Evolutionary conservation across 1,140 invertebrate species (phyloP).

Genomic region (Drosophila oshimai): DNA sequence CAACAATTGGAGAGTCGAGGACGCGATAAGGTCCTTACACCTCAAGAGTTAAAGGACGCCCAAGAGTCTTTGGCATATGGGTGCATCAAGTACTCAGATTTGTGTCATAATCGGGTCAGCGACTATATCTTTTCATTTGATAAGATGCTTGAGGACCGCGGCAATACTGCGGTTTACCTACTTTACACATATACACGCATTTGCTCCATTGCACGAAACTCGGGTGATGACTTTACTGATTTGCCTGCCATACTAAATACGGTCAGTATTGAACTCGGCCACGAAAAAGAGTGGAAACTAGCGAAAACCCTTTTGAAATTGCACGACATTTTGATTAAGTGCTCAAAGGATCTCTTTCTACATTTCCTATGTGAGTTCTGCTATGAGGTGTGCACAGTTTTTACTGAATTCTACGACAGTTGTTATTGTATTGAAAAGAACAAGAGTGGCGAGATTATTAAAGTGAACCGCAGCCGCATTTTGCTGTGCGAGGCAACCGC

Average conservation of each 20-base stretch:
- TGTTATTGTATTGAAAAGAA: conserved; percentile 99
- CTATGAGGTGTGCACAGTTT: conserved; percentile 96
- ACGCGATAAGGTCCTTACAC: conserved; percentile 91
- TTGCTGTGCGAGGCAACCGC: conserved; percentile 97
- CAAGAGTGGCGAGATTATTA: conserved; percentile 88
- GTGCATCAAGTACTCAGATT: conserved; percentile 99
- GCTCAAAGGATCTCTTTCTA: conserved; percentile 92
- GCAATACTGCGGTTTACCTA: conserved; percentile 99
- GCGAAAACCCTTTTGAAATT: conserved; percentile 94
- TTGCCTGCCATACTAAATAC: conserved; percentile 84
- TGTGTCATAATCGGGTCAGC: conserved; percentile 95
- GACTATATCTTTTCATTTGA: conserved; percentile 99
- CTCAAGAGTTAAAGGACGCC: conserved; percentile 92
- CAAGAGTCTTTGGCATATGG: conserved; percentile 97
- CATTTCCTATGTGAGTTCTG: conserved; percentile 97
- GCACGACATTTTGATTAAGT: conserved; percentile 93
- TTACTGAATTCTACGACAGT: conserved; percentile 98
- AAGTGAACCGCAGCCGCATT: conserved; percentile 93
- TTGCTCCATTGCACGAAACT: conserved; percentile 93
- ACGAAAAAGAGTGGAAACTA: conserved; percentile 97
- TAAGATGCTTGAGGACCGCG: conserved; percentile 99
- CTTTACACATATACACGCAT: conserved; percentile 98
- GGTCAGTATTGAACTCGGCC: conserved; percentile 85
- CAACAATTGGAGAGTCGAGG: conserved; percentile 96
- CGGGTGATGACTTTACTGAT: conserved; percentile 85